Evolutionary conservation across 2,113 vertebrate genomes (phyloP).

Genomic region (cat (Felis catus)): DNA sequence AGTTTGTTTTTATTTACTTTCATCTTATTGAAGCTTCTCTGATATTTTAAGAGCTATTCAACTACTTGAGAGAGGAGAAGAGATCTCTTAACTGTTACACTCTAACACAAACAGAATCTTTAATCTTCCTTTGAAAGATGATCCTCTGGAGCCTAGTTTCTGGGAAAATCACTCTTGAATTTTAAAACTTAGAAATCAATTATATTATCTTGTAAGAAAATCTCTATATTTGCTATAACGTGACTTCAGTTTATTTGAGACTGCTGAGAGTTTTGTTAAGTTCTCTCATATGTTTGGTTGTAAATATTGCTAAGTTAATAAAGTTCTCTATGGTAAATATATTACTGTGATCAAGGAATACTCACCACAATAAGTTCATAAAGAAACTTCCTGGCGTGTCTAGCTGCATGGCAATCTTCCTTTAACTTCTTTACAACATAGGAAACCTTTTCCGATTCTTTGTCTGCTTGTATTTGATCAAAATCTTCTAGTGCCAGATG

Average conservation of each 20-base stretch:
- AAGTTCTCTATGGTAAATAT: not conserved
- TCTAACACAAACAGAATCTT: constrained; percentile 11
- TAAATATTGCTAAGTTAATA: constrained; percentile 35
- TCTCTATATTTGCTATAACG: not conserved
- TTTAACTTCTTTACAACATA: constrained; percentile 94
- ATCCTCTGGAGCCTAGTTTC: not conserved
- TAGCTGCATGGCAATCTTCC: constrained; percentile 94
- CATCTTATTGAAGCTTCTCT: not conserved
- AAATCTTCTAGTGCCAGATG: constrained; percentile 87
- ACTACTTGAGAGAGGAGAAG: constrained; percentile 31
- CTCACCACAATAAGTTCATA: constrained; percentile 95
- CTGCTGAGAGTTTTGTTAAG: not conserved
- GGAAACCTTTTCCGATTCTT: constrained; percentile 92
- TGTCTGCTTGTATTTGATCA: constrained; percentile 83
- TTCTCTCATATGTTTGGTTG: not conserved
- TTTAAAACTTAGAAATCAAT: constrained; percentile 19
- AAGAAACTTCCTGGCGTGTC: constrained; percentile 90
- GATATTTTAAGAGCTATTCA: constrained; percentile 22
- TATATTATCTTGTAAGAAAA: not conserved
- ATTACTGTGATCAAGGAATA: constrained; percentile 66
- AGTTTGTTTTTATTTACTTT: constrained; percentile 31
- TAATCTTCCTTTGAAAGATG: not conserved
- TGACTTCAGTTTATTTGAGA: not conserved
- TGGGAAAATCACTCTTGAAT: constrained; percentile 10
- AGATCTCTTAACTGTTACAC: constrained; percentile 2